Conservation (phyloP, 2,888 invertebrate genomes). For the Aleiodes leptofemur region DNA sequence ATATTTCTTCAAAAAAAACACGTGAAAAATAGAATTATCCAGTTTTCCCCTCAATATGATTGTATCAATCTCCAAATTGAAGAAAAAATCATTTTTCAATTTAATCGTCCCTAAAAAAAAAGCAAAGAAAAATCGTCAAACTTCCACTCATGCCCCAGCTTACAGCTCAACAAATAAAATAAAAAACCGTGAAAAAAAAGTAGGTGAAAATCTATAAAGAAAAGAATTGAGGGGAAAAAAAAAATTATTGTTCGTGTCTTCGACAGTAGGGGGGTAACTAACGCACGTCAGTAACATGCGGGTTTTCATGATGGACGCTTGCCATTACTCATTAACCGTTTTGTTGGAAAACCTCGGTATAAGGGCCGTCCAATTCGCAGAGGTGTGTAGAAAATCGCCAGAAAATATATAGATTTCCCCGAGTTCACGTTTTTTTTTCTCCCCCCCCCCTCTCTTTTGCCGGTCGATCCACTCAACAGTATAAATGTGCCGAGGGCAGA, state of each 20-base stretch:
- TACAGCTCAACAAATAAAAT: too few relatives aligned
- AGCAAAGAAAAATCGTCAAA: not conserved
- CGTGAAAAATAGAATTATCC: not conserved
- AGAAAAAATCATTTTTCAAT: not conserved
- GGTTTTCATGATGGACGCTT: conserved; percentile 62
- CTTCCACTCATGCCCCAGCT: too few relatives aligned
- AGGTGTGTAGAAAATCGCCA: conserved; percentile 29
- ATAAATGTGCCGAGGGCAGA: not conserved
- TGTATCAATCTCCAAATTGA: not conserved
- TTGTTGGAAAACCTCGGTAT: conserved; percentile 38
- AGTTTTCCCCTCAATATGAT: not conserved
- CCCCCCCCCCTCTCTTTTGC: not conserved
- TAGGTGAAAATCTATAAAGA: not conserved
- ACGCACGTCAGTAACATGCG: conserved; percentile 61
- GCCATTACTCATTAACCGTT: conserved; percentile 64
- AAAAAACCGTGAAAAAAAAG: not conserved
- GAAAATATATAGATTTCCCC: conserved; percentile 37
- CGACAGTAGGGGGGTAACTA: conserved; percentile 49
- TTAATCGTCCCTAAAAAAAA: conserved; percentile 1
- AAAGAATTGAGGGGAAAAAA: conserved; percentile 2
- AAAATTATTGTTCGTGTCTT: conserved; percentile 39
- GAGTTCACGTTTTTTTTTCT: too few relatives aligned
- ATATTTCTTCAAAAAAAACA: too few relatives aligned
- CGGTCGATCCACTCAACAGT: not conserved
- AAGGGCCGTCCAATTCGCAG: conserved; percentile 28